Conservation (phyloP, 64 coral and sea anemone species). For the Actinia equina region DNA sequence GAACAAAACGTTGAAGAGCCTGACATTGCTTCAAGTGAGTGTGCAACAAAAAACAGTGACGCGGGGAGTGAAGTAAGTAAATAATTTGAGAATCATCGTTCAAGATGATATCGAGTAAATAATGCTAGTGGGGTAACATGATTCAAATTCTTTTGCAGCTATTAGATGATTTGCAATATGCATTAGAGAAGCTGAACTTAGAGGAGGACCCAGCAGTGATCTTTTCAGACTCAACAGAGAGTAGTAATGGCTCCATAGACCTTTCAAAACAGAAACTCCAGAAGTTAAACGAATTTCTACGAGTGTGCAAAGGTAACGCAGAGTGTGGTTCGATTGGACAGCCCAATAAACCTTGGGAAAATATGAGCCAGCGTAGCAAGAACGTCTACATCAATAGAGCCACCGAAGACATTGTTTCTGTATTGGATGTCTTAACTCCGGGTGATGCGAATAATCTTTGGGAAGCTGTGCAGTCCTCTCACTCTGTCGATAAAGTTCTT, state of each 20-base stretch:
- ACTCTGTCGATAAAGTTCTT: background rate
- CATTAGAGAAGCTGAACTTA: background rate
- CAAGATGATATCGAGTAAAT: background rate
- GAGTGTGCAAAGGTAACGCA: too few species aligned
- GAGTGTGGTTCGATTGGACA: too few species aligned
- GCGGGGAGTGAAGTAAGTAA: background rate
- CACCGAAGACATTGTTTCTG: background rate
- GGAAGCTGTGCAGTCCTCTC: constrained; percentile 9
- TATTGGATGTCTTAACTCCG: constrained; percentile 5
- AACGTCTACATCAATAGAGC: constrained; percentile 6
- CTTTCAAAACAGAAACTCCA: too few species aligned
- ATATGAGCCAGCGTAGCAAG: background rate
- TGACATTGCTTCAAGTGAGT: background rate
- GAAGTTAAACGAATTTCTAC: too few species aligned
- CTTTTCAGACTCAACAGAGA: constrained; percentile 5
- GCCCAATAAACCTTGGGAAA: too few species aligned
- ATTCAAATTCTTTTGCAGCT: background rate
- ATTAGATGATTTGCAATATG: background rate
- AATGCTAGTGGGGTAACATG: background rate
- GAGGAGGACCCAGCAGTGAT: background rate
- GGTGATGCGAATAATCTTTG: constrained; percentile 10
- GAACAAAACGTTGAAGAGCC: background rate
- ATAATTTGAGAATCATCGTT: background rate
- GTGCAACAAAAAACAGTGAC: background rate
- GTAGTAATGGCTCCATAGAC: background rate